Conservation (phyloP, 2,888 invertebrate genomes). For the Strigamia maritima region DNA sequence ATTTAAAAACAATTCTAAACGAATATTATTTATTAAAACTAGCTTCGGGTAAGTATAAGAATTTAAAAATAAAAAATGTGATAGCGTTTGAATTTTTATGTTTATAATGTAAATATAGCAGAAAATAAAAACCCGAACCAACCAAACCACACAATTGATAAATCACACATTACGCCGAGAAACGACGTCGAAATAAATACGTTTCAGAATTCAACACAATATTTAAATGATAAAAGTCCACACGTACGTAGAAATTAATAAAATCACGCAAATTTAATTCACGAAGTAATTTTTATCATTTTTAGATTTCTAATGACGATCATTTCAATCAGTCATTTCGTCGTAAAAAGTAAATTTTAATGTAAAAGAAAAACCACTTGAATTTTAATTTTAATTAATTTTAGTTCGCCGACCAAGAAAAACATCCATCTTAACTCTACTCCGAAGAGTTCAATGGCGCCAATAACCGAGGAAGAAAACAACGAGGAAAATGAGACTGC, state of each 20-base stretch:
- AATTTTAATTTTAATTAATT: no score
- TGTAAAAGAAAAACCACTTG: no score
- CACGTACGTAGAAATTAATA: not conserved
- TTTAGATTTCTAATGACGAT: not conserved
- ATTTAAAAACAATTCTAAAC: not conserved
- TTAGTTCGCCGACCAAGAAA: no score
- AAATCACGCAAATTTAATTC: no score
- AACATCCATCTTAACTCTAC: no score
- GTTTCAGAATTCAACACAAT: not conserved
- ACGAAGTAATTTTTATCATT: no score
- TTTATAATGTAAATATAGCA: not conserved
- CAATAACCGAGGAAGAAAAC: no score
- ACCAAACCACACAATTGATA: no score
- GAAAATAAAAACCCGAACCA: not conserved
- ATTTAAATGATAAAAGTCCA: not conserved
- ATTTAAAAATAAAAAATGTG: not conserved
- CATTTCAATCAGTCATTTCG: not conserved
- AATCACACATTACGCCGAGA: not conserved
- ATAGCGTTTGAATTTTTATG: not conserved
- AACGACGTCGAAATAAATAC: no score
- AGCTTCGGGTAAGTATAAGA: not conserved
- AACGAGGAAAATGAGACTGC: not conserved
- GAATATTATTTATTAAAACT: constrained; percentile 19
- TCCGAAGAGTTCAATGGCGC: no score
- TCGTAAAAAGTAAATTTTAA: not conserved